Evolutionary conservation across 2,888 invertebrate species (phyloP).

Genomic region (Sthenelais limicola): DNA sequence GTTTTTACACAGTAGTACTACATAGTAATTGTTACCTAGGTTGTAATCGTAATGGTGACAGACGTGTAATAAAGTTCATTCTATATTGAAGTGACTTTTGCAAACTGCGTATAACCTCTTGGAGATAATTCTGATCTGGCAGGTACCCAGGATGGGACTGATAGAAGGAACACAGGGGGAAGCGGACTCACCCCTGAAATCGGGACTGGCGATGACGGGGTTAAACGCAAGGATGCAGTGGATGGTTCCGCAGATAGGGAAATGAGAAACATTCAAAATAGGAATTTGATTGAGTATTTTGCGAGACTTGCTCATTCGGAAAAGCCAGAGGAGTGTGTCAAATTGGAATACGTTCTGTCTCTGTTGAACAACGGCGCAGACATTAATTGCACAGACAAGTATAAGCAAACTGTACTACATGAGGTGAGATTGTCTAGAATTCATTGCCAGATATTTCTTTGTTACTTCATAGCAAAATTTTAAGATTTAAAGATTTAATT

Average conservation of each 20-base stretch:
- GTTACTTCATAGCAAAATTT: background rate
- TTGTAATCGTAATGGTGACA: too few species aligned
- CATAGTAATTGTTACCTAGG: too few species aligned
- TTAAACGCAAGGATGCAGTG: background rate
- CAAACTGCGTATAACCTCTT: too few species aligned
- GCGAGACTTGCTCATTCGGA: constrained; percentile 60
- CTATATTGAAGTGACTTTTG: too few species aligned
- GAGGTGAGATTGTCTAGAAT: constrained; percentile 58
- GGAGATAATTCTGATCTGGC: too few species aligned
- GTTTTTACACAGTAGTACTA: too few species aligned
- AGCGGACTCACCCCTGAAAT: constrained; percentile 21
- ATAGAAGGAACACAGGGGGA: constrained; percentile 14
- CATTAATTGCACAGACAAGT: constrained; percentile 66
- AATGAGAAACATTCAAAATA: constrained; percentile 53
- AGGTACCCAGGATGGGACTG: background rate
- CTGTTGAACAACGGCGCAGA: constrained; percentile 63
- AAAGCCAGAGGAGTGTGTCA: constrained; percentile 57
- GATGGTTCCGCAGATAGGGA: constrained; percentile 33
- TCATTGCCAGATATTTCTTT: background rate
- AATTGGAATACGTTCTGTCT: constrained; percentile 65
- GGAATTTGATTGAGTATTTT: constrained; percentile 67
- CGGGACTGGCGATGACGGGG: background rate
- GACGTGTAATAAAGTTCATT: too few species aligned
- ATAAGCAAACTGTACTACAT: constrained; percentile 70
- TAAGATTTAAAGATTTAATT: background rate